Percentiles rank a stretch among this genome's conserved stretches.
Conservation (phyloP, 2,797 vertebrate species). For the Meriones psammophilus region DNA sequence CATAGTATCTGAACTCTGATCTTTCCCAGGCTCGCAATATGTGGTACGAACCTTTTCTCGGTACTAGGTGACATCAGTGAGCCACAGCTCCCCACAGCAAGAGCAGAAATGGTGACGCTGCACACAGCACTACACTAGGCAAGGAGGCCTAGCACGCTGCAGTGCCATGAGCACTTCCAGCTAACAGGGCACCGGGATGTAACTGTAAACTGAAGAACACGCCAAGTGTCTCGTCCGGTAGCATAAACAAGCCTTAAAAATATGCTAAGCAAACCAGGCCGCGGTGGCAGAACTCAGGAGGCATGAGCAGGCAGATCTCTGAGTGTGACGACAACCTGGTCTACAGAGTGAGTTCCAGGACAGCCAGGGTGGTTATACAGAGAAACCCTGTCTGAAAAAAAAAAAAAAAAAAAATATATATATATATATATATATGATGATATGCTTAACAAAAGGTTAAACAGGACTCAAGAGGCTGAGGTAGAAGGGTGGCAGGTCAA, state of each 20-base stretch:
- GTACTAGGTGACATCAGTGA: not conserved
- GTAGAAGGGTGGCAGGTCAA: not conserved
- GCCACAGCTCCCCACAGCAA: not conserved
- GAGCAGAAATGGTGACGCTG: not conserved
- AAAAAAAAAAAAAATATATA: not conserved
- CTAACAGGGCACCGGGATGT: not conserved
- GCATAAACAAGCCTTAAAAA: not conserved
- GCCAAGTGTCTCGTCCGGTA: not conserved
- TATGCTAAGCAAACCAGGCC: not conserved
- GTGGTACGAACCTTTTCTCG: not conserved
- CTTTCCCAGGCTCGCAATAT: not conserved
- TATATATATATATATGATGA: no score
- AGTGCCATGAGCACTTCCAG: not conserved
- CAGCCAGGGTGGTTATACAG: not conserved
- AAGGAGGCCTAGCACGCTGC: not conserved
- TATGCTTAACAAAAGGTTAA: not conserved
- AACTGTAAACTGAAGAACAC: not conserved
- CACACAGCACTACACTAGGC: no score
- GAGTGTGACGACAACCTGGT: not conserved
- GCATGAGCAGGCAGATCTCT: not conserved
- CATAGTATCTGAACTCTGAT: not conserved
- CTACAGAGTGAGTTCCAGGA: not conserved
- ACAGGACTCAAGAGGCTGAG: not conserved
- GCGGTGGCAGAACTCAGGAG: not conserved
- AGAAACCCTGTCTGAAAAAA: not conserved